Conservation (phyloP, 1,140 invertebrate species). For the Oryzaephilus surinamensis region DNA sequence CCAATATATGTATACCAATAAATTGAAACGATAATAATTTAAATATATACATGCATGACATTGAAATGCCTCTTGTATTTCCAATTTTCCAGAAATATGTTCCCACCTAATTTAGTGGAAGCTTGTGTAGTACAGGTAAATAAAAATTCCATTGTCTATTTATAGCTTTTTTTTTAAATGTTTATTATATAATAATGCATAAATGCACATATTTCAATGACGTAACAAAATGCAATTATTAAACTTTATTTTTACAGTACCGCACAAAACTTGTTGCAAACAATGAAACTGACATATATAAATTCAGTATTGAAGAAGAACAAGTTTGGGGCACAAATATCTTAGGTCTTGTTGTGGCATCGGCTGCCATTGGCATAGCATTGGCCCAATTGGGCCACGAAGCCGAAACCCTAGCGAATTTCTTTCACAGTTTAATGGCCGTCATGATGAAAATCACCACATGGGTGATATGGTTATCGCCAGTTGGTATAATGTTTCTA, state of each 20-base stretch:
- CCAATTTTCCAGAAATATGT: conserved; percentile 53
- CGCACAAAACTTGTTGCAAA: conserved; percentile 32
- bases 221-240: too few species aligned
- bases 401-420: conserved; percentile 50
- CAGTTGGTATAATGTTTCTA: conserved; percentile 71
- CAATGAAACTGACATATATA: conserved; percentile 26
- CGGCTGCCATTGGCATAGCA: conserved; percentile 54
- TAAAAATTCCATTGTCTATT: not conserved
- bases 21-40: too few species aligned
- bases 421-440: conserved; percentile 52
- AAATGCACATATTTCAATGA: too few species aligned
- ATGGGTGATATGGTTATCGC: conserved; percentile 68
- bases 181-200: conserved; percentile 3
- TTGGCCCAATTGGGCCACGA: conserved; percentile 50
- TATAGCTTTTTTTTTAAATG: conserved; percentile 1
- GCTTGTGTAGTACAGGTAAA: conserved; percentile 42
- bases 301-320: conserved; percentile 45
- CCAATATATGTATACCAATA: too few species aligned
- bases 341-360: conserved; percentile 58
- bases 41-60: too few species aligned
- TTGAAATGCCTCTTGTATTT: not conserved
- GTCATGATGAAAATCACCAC: conserved; percentile 65
- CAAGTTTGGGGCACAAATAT: conserved; percentile 52
- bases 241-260: conserved; percentile 34
- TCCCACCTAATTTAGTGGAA: conserved; percentile 67